Evolutionary conservation across 2,888 invertebrate species (phyloP).

Genomic region (Dysmachus trigonus): DNA sequence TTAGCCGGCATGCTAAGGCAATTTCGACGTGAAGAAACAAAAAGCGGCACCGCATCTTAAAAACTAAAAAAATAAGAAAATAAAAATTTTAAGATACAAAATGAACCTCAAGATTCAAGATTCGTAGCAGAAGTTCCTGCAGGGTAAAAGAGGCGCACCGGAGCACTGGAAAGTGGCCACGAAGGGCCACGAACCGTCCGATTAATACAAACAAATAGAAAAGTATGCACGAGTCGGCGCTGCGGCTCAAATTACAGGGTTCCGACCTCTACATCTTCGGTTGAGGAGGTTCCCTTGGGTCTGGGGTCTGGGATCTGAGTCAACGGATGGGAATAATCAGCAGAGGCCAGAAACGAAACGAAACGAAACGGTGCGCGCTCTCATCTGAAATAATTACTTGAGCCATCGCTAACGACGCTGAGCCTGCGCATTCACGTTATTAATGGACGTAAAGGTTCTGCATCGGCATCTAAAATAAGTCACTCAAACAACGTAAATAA

Average conservation of each 20-base stretch:
- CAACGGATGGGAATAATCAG: constrained; percentile 27
- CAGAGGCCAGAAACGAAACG: background rate
- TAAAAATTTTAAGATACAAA: background rate
- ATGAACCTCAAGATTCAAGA: background rate
- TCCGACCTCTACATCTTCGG: background rate
- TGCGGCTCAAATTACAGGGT: constrained; percentile 26
- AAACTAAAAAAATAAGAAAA: background rate
- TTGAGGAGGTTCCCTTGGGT: background rate
- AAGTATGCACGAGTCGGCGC: constrained; percentile 8
- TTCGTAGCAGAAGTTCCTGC: background rate
- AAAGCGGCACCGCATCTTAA: background rate
- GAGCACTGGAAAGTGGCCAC: background rate
- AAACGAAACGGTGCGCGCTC: background rate
- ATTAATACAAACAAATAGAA: constrained; percentile 23
- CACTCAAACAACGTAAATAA: background rate
- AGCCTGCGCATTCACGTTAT: constrained; percentile 26
- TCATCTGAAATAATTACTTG: constrained; percentile 41
- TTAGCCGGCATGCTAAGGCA: constrained; percentile 1
- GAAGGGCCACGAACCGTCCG: background rate
- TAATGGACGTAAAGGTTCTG: constrained; percentile 14
- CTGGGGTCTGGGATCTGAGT: background rate
- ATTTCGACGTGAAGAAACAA: background rate
- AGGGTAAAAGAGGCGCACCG: background rate
- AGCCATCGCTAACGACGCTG: constrained; percentile 21
- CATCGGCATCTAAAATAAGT: constrained; percentile 13